A percentile compares a stretch with the other conserved stretches of the same genome.
phyloP scores from a whole-genome alignment of 2,797 vertebrate species.

The Gadopsis bispinosus region DNA sequence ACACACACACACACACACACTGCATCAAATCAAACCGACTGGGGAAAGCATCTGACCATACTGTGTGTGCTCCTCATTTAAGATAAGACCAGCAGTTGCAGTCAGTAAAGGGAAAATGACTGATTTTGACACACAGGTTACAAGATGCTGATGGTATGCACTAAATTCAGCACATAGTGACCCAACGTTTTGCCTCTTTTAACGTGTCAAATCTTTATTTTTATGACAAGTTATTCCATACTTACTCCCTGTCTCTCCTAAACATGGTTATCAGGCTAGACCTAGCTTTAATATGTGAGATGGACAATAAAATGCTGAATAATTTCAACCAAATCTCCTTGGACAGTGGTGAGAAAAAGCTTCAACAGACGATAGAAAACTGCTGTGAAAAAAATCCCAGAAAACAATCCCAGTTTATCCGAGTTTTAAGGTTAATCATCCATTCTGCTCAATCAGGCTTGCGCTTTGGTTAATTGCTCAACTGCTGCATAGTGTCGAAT shows the following conservation, averaged over 20 bases:
- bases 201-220: neutral
- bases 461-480: constrained; percentile 65
- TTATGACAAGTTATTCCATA: neutral
- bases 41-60: neutral
- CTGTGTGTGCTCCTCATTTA: neutral
- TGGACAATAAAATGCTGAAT: neutral
- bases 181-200: neutral
- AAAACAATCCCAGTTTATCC: neutral
- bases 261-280: neutral
- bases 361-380: neutral
- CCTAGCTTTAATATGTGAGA: neutral
- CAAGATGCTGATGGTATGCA: neutral
- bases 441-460: neutral
- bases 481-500: neutral
- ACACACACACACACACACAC: no score
- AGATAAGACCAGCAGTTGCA: constrained; percentile 16
- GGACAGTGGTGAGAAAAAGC: neutral
- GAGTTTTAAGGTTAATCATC: constrained; percentile 60
- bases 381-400: no score
- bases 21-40: neutral
- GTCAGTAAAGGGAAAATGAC: constrained; percentile 4
- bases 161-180: neutral
- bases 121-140: constrained; percentile 7
- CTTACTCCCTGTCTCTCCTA: neutral
- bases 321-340: neutral